Base-by-base conservation (phyloP, 2,797 vertebrate genomes). In the Bucorvus abyssinicus region DNA sequence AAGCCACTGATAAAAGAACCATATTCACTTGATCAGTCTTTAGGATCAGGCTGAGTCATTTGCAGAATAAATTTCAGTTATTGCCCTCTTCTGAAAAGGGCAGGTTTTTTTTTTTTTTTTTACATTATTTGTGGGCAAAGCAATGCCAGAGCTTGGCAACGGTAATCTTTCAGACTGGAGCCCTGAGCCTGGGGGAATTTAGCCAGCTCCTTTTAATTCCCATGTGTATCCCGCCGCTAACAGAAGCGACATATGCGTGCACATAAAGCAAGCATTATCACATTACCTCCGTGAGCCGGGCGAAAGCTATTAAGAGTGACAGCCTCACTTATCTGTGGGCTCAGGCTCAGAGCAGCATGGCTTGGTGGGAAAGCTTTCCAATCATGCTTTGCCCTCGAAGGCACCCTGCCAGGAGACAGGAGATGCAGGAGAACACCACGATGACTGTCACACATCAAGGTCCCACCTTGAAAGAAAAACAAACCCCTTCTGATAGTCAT, bases 381-480 rank as follows among this genome's bases (percentile, higher is more conserved):
- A 10, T 76, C 9, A 2, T 34, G n/a, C 36, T 21, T 70, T 82
- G 59, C 42, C 38, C 60, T 91, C 36, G 26, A 34, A 65, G 55
- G 23, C 34, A 7, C 32, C 14, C 55, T 24, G 30, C 21, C 27
- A 52, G 83, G 57, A 84, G 45, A 11, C 7, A 21, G 45, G 32
- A 49, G 27, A 32, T 52, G 38, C 40, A 38, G 36, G 44, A 34
- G 21, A 36, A 12, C 7, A 16, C 9, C 10, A 6, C 8, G 1
- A 12, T 20, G 56, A 15, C 23, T 14, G 27, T 29, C 18, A 16
- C 1, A 6, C 0, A 2, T 12, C 36, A 29, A 22, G 18, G 40
- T 52, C 52, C 16, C 9, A 6, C 14, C 45, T 36, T 3, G 34
- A 29, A 45, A 57, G 32, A 11, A 36, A 27, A n/a, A 40, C 38